Conservation (phyloP, 2,797 vertebrate genomes). For the Crypturellus tataupa region DNA sequence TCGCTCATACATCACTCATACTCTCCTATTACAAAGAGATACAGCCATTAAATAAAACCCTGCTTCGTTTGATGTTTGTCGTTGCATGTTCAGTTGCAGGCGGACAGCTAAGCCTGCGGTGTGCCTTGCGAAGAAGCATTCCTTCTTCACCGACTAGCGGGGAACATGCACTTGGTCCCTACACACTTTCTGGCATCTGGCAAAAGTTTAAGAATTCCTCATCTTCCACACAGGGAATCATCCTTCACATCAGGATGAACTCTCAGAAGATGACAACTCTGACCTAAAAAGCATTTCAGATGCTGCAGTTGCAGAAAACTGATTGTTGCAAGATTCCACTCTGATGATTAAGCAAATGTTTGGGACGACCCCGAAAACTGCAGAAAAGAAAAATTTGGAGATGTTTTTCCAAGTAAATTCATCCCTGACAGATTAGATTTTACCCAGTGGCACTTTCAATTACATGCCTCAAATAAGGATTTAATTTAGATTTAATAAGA, state of each 20-base stretch:
- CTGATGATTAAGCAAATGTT: conserved; percentile 49
- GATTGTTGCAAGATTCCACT: conserved; percentile 57
- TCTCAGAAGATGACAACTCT: conserved; percentile 56
- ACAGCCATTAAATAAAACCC: not conserved
- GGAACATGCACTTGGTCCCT: not conserved
- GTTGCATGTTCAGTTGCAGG: not conserved
- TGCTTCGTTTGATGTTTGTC: not conserved
- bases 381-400: conserved; percentile 51
- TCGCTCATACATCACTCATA: fast-evolving
- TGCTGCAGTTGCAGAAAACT: conserved; percentile 50
- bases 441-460: conserved; percentile 76
- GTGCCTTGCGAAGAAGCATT: not conserved
- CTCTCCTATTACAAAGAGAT: not conserved
- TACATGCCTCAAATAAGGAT: conserved; percentile 74
- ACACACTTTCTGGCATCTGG: conserved; percentile 45
- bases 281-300: conserved; percentile 49
- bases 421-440: conserved; percentile 69
- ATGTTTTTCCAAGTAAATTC: conserved; percentile 58
- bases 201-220: conserved; percentile 51
- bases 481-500: conserved; percentile 79
- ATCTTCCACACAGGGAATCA: conserved; percentile 26
- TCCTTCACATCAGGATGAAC: conserved; percentile 48
- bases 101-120: not conserved
- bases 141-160: not conserved
- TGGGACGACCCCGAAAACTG: conserved; percentile 57